Evolutionary conservation across 1,140 invertebrate genomes (phyloP).

Genomic region (Grapholita molesta): DNA sequence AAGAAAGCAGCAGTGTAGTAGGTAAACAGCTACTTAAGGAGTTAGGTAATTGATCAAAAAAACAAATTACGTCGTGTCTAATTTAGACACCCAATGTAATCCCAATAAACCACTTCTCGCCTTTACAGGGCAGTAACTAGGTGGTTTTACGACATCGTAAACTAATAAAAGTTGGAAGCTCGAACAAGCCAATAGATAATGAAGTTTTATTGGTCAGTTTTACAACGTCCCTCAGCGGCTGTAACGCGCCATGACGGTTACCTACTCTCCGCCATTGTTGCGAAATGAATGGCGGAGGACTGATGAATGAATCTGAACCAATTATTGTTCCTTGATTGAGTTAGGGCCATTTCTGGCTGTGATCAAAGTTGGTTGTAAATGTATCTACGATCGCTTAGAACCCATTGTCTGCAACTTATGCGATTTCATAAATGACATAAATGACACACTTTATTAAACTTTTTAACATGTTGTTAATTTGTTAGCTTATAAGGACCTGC

Average conservation of each 20-base stretch:
- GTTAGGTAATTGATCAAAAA: too few relatives aligned
- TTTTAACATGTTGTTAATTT: too few relatives aligned
- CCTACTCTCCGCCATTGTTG: constrained; percentile 18
- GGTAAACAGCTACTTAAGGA: too few relatives aligned
- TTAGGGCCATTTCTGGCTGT: background rate
- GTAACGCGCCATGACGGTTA: constrained; percentile 41
- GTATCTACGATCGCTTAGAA: background rate
- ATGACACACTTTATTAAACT: too few relatives aligned
- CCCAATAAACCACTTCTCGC: background rate
- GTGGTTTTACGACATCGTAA: constrained; percentile 58
- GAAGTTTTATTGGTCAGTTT: constrained; percentile 76
- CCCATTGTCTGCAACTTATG: background rate
- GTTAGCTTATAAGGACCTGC: too few relatives aligned
- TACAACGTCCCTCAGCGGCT: constrained; percentile 58
- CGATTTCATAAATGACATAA: background rate
- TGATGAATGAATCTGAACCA: background rate
- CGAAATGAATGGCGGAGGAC: background rate
- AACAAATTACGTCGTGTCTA: background rate
- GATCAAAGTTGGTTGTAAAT: background rate
- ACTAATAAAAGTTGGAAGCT: constrained; percentile 71
- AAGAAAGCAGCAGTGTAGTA: too few relatives aligned
- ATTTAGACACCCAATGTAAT: constrained; percentile 1
- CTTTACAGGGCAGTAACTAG: background rate
- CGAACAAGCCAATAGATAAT: constrained; percentile 74
- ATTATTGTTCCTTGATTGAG: background rate